Conservation (phyloP, 2,888 invertebrate genomes). For the Lasioglossum malachurum region DNA sequence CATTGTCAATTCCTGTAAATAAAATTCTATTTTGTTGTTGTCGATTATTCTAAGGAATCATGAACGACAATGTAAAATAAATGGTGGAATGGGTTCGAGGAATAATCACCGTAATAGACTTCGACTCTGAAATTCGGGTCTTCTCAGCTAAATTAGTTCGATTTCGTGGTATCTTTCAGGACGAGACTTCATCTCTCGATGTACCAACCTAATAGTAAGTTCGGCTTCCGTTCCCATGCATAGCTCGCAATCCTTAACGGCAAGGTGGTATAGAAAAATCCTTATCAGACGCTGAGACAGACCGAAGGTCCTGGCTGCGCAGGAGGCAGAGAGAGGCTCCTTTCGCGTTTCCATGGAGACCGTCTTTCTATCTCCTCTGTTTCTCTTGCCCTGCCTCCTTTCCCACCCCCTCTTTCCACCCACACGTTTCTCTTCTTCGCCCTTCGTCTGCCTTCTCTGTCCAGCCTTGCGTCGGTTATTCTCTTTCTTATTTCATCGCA, state of each 20-base stretch:
- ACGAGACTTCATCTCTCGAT: background rate
- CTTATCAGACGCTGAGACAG: constrained; percentile 67
- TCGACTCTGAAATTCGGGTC: background rate
- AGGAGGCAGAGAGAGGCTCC: constrained; percentile 71
- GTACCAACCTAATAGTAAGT: constrained; percentile 6
- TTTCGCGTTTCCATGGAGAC: constrained; percentile 80
- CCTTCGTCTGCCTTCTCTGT: constrained; percentile 36
- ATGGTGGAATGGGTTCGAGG: background rate
- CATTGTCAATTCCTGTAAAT: background rate
- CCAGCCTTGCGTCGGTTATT: constrained; percentile 14
- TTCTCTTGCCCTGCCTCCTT: constrained; percentile 48
- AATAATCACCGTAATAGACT: background rate
- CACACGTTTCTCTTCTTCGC: constrained; percentile 2
- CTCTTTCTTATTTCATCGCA: background rate
- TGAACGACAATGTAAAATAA: background rate
- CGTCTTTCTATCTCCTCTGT: constrained; percentile 66
- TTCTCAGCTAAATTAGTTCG: background rate
- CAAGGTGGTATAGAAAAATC: constrained; percentile 55
- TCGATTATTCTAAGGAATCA: background rate
- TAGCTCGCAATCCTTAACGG: constrained; percentile 8
- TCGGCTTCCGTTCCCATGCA: background rate
- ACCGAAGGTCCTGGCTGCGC: constrained; percentile 74
- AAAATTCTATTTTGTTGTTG: background rate
- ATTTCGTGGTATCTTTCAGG: background rate
- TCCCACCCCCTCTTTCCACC: constrained; percentile 27